These are phyloP conservation scores for Sinocyclocheilus rhinocerous DNA, from an alignment of 2,113 vertebrate species.

Conservation along the genomic window DNA sequence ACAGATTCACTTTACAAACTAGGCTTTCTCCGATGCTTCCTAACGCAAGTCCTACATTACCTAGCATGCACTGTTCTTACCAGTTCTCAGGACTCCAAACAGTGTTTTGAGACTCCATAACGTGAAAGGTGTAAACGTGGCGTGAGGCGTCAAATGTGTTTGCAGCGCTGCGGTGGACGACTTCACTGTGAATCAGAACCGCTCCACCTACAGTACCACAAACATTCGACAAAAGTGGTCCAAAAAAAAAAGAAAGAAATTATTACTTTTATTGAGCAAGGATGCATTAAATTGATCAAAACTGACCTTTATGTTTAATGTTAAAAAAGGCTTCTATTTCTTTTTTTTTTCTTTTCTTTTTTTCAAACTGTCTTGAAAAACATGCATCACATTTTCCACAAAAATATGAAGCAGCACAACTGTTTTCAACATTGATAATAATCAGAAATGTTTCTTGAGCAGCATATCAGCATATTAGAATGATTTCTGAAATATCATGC, in stretches of 20 bases:
- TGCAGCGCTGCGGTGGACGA: constrained; percentile 88
- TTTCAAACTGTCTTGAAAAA: neutral
- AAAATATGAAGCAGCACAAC: neutral
- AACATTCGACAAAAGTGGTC: neutral
- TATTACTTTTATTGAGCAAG: neutral
- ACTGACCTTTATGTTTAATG: neutral
- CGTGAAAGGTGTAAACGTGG: constrained; percentile 89
- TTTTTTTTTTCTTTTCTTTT: neutral
- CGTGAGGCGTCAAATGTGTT: constrained; percentile 85
- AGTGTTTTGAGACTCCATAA: constrained; percentile 87
- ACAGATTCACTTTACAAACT: neutral
- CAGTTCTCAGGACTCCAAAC: constrained; percentile 93
- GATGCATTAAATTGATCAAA: neutral
- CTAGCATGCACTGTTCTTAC: constrained; percentile 70
- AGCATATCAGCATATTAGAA: neutral
- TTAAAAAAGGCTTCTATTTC: neutral
- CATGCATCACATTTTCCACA: neutral
- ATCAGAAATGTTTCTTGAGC: neutral
- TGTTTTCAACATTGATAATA: neutral
- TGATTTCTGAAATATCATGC: neutral
- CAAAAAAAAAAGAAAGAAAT: neutral
- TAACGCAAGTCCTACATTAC: neutral
- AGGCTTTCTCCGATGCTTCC: neutral
- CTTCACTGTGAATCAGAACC: constrained; percentile 90
- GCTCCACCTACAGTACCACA: constrained; percentile 77